Conservation (phyloP, 1,140 invertebrate species). For the Polypedilum vanderplanki region DNA sequence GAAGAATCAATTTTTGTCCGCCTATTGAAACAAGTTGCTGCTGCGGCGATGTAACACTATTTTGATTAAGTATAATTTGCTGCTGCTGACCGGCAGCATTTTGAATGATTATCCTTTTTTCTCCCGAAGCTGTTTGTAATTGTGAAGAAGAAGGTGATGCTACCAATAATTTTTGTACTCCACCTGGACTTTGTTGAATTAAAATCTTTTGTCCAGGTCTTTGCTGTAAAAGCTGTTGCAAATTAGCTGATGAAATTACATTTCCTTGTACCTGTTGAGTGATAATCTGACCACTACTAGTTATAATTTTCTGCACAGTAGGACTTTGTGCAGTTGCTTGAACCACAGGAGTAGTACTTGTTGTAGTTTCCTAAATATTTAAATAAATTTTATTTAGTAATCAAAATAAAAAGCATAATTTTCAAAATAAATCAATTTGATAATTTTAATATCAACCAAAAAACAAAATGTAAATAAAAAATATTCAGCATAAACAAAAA, state of each 20-base stretch:
- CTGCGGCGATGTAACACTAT: slow-evolving; percentile 38
- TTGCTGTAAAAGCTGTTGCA: slow-evolving; percentile 25
- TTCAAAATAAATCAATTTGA: too few relatives aligned
- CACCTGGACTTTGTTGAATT: slow-evolving; percentile 5
- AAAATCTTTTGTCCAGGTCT: slow-evolving; percentile 27
- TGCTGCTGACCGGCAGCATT: slow-evolving; percentile 32
- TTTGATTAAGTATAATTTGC: slow-evolving; percentile 28
- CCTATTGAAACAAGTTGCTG: slow-evolving; percentile 38
- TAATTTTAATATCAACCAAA: too few relatives aligned
- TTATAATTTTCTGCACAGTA: slow-evolving; percentile 28
- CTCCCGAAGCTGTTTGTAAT: neutral
- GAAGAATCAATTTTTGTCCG: slow-evolving; percentile 33
- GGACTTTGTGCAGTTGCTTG: slow-evolving; percentile 2
- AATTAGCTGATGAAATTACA: neutral
- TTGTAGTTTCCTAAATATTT: neutral
- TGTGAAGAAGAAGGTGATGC: slow-evolving; percentile 32
- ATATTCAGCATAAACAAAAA: too few relatives aligned
- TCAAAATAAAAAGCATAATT: too few relatives aligned
- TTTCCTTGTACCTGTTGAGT: neutral
- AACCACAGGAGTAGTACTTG: neutral
- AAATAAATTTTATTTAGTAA: too few relatives aligned
- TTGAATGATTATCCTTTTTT: neutral
- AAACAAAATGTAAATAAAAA: too few relatives aligned
- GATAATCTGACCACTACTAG: slow-evolving; percentile 21
- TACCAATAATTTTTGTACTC: slow-evolving; percentile 41